Conservation (phyloP, 2,888 invertebrate genomes). For the Lysandra coridon region DNA sequence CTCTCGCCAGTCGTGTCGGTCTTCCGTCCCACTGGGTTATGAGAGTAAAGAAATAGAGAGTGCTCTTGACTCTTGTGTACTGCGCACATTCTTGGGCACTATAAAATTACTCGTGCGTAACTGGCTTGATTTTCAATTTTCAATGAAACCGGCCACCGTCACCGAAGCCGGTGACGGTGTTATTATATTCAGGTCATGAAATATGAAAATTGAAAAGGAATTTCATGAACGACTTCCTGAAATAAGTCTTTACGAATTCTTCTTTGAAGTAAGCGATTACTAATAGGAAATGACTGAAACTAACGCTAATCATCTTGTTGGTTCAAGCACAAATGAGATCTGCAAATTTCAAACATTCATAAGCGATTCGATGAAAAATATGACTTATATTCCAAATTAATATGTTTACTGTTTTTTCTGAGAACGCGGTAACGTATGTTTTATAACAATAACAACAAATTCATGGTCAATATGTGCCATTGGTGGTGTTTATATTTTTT, state of each 20-base stretch:
- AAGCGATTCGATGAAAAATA: conserved; percentile 22
- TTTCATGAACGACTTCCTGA: neutral
- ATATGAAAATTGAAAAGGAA: neutral
- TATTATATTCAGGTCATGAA: too few relatives aligned
- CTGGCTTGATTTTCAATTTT: too few relatives aligned
- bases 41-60: too few relatives aligned
- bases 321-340: neutral
- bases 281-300: neutral
- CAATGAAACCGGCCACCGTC: too few relatives aligned
- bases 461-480: conserved; percentile 72
- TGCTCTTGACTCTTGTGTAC: too few relatives aligned
- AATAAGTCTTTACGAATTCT: too few relatives aligned
- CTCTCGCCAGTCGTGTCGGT: too few relatives aligned
- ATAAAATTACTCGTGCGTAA: too few relatives aligned
- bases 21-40: too few relatives aligned
- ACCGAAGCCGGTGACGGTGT: too few relatives aligned
- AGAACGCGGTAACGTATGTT: conserved; percentile 34
- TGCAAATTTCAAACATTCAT: conserved; percentile 8
- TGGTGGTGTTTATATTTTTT: conserved; percentile 61
- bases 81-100: too few relatives aligned
- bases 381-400: conserved; percentile 24
- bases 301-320: neutral
- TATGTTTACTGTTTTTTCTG: conserved; percentile 31
- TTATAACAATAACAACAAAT: conserved; percentile 51
- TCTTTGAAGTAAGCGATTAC: neutral